A percentile compares a stretch with the other conserved stretches of the same genome.
Conservation (phyloP, 2,797 vertebrate species). For the Sylvia borin region DNA sequence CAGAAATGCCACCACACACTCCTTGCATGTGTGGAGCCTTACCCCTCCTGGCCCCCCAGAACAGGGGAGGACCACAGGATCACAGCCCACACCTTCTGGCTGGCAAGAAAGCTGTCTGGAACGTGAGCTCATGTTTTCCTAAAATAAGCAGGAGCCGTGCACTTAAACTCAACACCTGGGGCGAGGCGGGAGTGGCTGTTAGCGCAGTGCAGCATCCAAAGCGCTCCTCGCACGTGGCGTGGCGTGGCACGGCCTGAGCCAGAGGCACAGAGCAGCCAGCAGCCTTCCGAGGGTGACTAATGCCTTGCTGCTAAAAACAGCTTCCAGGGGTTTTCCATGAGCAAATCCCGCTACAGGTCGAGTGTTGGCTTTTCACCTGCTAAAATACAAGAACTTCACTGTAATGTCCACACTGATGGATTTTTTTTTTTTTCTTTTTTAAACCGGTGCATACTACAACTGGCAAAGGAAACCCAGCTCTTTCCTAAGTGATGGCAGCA, state of each 20-base stretch:
- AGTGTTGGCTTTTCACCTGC: conserved; percentile 34
- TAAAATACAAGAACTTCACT: conserved; percentile 25
- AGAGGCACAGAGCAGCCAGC: background rate
- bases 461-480: background rate
- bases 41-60: background rate
- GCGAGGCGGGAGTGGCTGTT: conserved; percentile 38
- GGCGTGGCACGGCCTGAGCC: background rate
- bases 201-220: conserved; percentile 31
- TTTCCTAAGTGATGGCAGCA: conserved; percentile 25
- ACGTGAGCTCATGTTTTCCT: conserved; percentile 58
- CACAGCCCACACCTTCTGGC: background rate
- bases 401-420: background rate
- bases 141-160: conserved; percentile 47
- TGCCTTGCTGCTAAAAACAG: conserved; percentile 56
- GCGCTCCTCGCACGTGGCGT: background rate
- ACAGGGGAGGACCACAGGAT: background rate
- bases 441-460: background rate
- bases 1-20: background rate
- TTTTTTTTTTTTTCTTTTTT: background rate
- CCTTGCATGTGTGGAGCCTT: background rate
- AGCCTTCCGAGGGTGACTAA: conserved; percentile 61
- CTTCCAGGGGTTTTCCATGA: conserved; percentile 65
- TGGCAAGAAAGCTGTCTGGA: conserved; percentile 6
- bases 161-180: conserved; percentile 62
- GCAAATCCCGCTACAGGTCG: background rate